phyloP scores from a whole-genome alignment of 2,797 vertebrate genomes.

The Pitangus sulphuratus region DNA sequence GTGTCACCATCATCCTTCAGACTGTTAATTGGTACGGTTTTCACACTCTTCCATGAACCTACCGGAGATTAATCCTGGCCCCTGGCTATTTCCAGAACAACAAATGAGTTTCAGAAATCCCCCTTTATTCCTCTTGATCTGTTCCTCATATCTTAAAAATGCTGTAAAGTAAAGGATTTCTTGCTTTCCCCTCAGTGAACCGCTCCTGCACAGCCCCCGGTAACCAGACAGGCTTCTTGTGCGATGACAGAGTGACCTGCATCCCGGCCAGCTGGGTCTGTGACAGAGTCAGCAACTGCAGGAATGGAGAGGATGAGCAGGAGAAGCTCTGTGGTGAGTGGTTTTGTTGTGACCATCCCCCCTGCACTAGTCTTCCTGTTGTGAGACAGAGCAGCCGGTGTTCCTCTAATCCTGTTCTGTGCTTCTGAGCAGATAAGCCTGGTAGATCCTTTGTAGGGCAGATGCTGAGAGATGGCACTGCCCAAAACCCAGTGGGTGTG shows the following conservation, averaged over 20 bases:
- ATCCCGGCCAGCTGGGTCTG: conserved; percentile 77
- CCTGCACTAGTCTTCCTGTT: accelerated
- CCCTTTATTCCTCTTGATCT: background rate
- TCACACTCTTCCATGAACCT: background rate
- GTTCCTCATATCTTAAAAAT: background rate
- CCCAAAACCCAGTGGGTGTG: background rate
- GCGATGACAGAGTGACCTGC: conserved; percentile 71
- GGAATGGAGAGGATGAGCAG: conserved; percentile 75
- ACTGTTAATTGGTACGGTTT: background rate
- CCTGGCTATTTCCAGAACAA: background rate
- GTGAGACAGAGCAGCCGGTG: background rate
- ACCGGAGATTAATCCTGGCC: background rate
- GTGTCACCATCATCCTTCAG: background rate
- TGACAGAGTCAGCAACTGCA: conserved; percentile 65
- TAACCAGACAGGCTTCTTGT: conserved; percentile 80
- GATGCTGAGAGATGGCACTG: background rate
- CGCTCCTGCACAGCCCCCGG: conserved; percentile 59
- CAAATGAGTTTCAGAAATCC: background rate
- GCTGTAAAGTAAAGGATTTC: background rate
- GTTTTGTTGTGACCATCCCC: background rate
- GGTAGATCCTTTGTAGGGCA: background rate
- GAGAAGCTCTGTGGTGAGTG: conserved; percentile 77
- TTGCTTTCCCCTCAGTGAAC: conserved; percentile 33
- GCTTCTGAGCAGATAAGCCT: background rate
- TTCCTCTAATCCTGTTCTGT: background rate